Conservation (phyloP, 2,888 invertebrate genomes). For the Acleris cristana region DNA sequence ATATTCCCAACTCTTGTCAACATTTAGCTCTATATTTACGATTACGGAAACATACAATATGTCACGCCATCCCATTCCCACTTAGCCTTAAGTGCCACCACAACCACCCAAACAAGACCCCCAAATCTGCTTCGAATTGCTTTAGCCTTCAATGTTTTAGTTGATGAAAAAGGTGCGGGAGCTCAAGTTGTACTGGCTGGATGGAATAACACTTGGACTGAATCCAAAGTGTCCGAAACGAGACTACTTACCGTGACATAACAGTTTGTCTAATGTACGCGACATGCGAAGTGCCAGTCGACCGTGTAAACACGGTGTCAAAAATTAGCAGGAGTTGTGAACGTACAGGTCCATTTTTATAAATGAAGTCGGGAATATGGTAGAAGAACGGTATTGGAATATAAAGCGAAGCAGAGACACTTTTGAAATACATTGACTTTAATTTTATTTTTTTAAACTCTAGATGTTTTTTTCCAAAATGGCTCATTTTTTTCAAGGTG, state of each 20-base stretch:
- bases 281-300: constrained; percentile 18
- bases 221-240: constrained; percentile 70
- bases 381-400: no score
- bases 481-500: no score
- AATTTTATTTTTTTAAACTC: no score
- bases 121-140: constrained; percentile 25
- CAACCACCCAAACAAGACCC: constrained; percentile 51
- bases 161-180: constrained; percentile 46
- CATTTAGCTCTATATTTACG: constrained; percentile 57
- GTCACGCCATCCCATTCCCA: constrained; percentile 54
- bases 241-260: constrained; percentile 64
- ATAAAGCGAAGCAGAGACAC: no score
- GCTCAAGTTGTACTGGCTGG: constrained; percentile 49
- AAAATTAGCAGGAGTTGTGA: not conserved
- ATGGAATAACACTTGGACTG: constrained; percentile 62
- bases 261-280: constrained; percentile 57
- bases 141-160: constrained; percentile 20
- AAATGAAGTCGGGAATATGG: not conserved
- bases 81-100: constrained; percentile 37
- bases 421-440: no score
- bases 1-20: constrained; percentile 41
- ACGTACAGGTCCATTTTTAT: not conserved
- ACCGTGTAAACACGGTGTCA: constrained; percentile 36
- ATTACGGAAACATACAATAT: constrained; percentile 60
- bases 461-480: no score